Base-by-base conservation (phyloP, 2,888 invertebrate species). In the Nymphalis urticae region DNA sequence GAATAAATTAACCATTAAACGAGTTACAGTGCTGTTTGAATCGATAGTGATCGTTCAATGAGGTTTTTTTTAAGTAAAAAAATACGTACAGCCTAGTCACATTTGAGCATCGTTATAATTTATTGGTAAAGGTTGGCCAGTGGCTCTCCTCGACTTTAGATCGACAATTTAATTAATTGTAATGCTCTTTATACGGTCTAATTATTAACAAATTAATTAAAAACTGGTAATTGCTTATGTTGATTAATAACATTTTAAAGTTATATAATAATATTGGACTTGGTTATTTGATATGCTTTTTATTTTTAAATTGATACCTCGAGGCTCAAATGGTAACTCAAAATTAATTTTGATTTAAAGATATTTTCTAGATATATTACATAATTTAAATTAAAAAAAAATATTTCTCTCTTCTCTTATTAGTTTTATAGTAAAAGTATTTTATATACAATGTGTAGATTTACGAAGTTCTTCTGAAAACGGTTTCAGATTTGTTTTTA, bases 1-100 rank as follows among this genome's bases (percentile, higher is more conserved):
- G 73, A 71, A 75, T 77, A 73, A 74, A 76, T 77, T 75, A 76
- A 72, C 72, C 71, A 75, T 66, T 68, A 69, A 61, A 42, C 63
- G 24, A 66, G 66, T 66, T 71, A 62, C 58, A 48, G 42, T 51
- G 63, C 60, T 50, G 66, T 69, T 69, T 69, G 60, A 69, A 68
- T 48, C 19, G 4, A 24, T 59, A 50, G 47, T 32, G 63, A 65
- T 48, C 65, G 53, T 68, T 68, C 61, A 68, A 36, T 64, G 19
- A 60, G 54, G 9, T 47, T 60, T 65, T 71, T 65, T 68, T 68
- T 60, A 61, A 27, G 42, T 47, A 13, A n/a, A 21, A 56, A 56
- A 53, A 48, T 36, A 13, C 47, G 48, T 53, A 36, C 51, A 42
- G 19, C 27, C 27, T 16, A 53, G 27, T 59, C n/a, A 36, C 32